phyloP scores from a whole-genome alignment of 2,113 vertebrate genomes.

The Crotalus tigris region DNA sequence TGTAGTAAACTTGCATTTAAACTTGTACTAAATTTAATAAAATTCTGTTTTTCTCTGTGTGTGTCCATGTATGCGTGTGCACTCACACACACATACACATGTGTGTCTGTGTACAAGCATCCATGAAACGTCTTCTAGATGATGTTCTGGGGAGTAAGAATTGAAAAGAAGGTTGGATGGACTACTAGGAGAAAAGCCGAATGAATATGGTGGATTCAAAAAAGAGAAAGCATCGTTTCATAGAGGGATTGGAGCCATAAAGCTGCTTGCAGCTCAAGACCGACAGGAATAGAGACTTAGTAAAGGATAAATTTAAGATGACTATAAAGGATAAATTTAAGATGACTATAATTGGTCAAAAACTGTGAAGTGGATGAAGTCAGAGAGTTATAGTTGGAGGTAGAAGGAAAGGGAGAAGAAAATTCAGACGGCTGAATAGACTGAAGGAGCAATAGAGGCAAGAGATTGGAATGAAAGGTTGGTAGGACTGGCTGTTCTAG shows the following conservation, averaged over 20 bases:
- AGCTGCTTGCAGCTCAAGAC: background rate
- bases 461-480: background rate
- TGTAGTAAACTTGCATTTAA: background rate
- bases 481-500: background rate
- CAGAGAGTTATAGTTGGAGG: background rate
- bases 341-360: background rate
- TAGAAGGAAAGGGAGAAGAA: background rate
- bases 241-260: background rate
- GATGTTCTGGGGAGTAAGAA: background rate
- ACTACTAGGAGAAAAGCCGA: background rate
- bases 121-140: background rate
- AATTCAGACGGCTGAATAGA: background rate
- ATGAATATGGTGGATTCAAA: background rate
- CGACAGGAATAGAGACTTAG: background rate
- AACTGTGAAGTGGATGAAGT: background rate
- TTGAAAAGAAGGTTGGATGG: background rate
- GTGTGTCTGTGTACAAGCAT: background rate
- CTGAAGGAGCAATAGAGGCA: background rate
- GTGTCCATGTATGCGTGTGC: background rate
- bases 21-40: background rate
- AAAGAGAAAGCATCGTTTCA: background rate
- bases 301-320: background rate
- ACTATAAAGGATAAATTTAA: background rate
- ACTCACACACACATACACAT: background rate
- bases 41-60: background rate